These are phyloP conservation scores for Pteruthius melanotis DNA, from an alignment of 2,113 vertebrate species.

Conservation along the genomic window DNA sequence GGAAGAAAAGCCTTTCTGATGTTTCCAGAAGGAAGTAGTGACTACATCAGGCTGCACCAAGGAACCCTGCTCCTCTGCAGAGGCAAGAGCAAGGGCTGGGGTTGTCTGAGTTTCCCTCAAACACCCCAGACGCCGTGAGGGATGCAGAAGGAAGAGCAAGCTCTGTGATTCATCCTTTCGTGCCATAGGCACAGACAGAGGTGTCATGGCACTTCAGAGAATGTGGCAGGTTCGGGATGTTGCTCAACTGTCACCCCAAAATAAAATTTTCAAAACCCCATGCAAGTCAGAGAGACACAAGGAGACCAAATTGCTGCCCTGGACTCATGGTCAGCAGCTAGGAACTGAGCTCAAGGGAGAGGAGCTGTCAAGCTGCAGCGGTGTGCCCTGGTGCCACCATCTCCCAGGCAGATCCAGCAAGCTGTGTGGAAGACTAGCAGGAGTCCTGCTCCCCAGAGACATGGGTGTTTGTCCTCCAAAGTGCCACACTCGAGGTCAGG, in stretches of 20 bases:
- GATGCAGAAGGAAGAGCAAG: neutral
- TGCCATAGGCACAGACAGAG: neutral
- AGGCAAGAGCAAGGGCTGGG: neutral
- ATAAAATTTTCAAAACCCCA: neutral
- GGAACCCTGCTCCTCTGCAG: neutral
- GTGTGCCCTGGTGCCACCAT: neutral
- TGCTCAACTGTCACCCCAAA: neutral
- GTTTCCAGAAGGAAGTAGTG: neutral
- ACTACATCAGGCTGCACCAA: neutral
- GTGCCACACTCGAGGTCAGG: neutral
- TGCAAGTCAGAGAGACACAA: neutral
- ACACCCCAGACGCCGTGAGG: neutral
- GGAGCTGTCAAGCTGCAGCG: neutral
- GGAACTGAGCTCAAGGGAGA: neutral
- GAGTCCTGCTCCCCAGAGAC: neutral
- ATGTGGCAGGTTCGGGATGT: neutral
- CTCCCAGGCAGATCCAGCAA: neutral
- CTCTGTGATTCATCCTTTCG: neutral
- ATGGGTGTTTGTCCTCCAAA: neutral
- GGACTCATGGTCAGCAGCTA: neutral
- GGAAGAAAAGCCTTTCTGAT: neutral
- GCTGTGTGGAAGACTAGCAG: neutral
- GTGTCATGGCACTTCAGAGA: neutral
- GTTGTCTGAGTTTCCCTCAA: fast-evolving
- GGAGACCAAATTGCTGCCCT: fast-evolving